A percentile compares a stretch with the other conserved stretches of the same genome.
These are phyloP conservation scores for Helogale parvula DNA, from an alignment of 2,113 vertebrate genomes.

Conservation along the genomic window DNA sequence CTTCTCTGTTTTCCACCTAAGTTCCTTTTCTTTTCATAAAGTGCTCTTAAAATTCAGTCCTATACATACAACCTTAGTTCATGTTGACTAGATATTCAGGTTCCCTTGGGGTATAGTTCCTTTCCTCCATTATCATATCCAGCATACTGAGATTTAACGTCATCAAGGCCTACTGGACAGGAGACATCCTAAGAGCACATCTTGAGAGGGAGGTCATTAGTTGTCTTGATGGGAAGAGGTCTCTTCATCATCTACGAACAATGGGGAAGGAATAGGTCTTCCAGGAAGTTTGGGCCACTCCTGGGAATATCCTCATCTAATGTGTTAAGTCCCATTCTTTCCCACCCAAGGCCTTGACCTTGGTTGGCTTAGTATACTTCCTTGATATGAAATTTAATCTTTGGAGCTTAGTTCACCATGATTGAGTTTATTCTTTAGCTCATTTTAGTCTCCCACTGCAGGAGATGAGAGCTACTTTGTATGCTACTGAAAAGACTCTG, in stretches of 20 bases:
- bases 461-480: not conserved
- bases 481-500: not conserved
- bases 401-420: not conserved
- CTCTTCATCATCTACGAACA: not conserved
- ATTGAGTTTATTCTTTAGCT: constrained; percentile 35
- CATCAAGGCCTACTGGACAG: not conserved
- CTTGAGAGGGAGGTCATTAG: not conserved
- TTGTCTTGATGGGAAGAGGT: not conserved
- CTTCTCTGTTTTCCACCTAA: not conserved
- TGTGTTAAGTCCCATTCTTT: not conserved
- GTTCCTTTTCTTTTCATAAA: constrained; percentile 18
- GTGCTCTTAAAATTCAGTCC: not conserved
- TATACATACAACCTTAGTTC: not conserved
- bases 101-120: not conserved
- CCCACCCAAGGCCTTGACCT: not conserved
- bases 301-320: not conserved
- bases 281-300: not conserved
- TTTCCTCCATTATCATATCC: not conserved
- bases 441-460: not conserved
- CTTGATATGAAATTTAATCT: constrained; percentile 6
- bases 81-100: not conserved
- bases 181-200: not conserved
- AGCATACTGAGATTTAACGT: not conserved
- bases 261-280: not conserved
- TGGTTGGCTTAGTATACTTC: not conserved